phyloP scores from a whole-genome alignment of 2,888 invertebrate species.

The Nineta flava region DNA sequence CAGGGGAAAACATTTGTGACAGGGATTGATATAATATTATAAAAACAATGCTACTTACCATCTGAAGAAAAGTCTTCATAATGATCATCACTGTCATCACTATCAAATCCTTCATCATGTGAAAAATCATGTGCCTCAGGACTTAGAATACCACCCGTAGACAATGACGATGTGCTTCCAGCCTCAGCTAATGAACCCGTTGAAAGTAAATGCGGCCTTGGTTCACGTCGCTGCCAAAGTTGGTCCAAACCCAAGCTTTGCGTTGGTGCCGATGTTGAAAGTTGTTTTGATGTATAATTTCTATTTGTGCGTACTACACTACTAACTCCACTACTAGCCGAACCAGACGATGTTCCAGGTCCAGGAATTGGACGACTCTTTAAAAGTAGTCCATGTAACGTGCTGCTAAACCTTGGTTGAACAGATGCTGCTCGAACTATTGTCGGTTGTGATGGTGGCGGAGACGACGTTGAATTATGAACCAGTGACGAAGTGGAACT shows the following conservation, averaged over 20 bases:
- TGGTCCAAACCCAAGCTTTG: slow-evolving; percentile 69
- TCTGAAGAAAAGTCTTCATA: slow-evolving; percentile 78
- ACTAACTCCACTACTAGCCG: slow-evolving; percentile 22
- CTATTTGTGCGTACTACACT: slow-evolving; percentile 25
- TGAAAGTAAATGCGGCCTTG: slow-evolving; percentile 69
- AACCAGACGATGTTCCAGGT: slow-evolving; percentile 26
- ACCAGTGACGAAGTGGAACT: slow-evolving; percentile 39
- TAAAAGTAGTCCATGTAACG: slow-evolving; percentile 50
- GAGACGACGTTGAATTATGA: slow-evolving; percentile 28
- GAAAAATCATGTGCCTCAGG: slow-evolving; percentile 66
- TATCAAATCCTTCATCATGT: slow-evolving; percentile 71
- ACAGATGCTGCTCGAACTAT: slow-evolving; percentile 15
- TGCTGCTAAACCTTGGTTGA: slow-evolving; percentile 28
- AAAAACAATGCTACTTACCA: slow-evolving; percentile 27
- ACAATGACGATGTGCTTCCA: slow-evolving; percentile 67
- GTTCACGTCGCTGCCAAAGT: slow-evolving; percentile 77
- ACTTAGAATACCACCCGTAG: slow-evolving; percentile 67
- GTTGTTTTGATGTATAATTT: not conserved
- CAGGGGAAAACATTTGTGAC: too few species aligned
- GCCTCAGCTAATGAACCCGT: slow-evolving; percentile 75
- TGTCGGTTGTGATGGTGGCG: slow-evolving; percentile 22
- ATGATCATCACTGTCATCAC: slow-evolving; percentile 74
- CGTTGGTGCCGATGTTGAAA: slow-evolving; percentile 52
- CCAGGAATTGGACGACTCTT: slow-evolving; percentile 51
- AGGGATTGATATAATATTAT: too few species aligned